Evolutionary conservation across 2,797 vertebrate species (phyloP).

Genomic region (Clarias laeviceps): DNA sequence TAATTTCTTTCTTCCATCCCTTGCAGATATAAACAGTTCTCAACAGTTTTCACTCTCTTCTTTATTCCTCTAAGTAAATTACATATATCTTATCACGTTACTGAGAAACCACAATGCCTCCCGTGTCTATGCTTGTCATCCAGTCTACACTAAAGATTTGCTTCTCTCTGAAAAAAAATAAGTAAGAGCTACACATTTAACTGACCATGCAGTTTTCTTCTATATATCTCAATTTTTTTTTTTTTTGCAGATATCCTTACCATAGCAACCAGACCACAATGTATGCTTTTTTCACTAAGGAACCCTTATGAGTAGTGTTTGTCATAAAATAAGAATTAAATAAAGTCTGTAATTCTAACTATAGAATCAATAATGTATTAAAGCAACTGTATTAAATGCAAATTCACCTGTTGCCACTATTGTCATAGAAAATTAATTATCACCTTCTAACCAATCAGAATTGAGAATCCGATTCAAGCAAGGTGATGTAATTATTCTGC

Average conservation of each 20-base stretch:
- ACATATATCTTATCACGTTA: not conserved
- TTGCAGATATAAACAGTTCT: too few relatives aligned
- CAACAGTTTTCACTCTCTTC: too few relatives aligned
- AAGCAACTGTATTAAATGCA: not conserved
- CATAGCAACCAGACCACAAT: not conserved
- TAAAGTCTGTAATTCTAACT: not conserved
- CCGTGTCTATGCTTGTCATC: too few relatives aligned
- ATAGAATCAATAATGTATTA: not conserved
- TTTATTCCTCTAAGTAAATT: too few relatives aligned
- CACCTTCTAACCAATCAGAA: conserved; percentile 2
- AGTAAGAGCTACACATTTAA: not conserved
- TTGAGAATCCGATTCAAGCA: not conserved
- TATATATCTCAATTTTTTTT: not conserved
- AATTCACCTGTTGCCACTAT: not conserved
- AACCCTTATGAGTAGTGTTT: not conserved
- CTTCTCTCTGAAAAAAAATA: not conserved
- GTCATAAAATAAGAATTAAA: not conserved
- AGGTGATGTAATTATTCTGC: not conserved
- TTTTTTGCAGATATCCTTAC: not conserved
- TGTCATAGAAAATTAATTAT: not conserved
- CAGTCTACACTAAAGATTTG: not conserved
- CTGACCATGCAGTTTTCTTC: not conserved
- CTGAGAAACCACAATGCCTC: not conserved
- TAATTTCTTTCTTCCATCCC: too few relatives aligned
- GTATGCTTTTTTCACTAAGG: not conserved